A percentile compares a stretch with the other conserved stretches of the same genome.
These are phyloP conservation scores for Rousettus madagascariensis DNA, from an alignment of 2,797 vertebrate species.

Conservation along the genomic window DNA sequence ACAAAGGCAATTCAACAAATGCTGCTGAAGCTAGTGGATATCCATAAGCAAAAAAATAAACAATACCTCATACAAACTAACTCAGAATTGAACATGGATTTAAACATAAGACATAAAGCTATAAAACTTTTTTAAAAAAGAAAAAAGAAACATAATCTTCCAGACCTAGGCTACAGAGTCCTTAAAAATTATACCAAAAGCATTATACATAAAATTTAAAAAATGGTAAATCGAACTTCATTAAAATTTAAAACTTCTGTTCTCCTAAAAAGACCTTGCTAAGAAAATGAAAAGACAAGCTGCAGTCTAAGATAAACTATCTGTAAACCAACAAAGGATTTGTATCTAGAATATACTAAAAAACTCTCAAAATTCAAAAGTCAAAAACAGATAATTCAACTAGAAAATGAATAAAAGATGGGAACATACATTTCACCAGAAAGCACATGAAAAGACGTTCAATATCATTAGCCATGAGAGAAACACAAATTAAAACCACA, in stretches of 20 bases:
- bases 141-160: not conserved
- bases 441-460: not conserved
- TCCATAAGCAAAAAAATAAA: not conserved
- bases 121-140: not conserved
- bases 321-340: not conserved
- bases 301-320: not conserved
- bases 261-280: not conserved
- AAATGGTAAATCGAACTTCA: not conserved
- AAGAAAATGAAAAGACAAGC: not conserved
- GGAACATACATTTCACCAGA: not conserved
- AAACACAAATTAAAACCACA: not conserved
- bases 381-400: not conserved
- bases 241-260: not conserved
- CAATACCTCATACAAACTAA: not conserved
- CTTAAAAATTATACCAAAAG: constrained; percentile 9
- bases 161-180: not conserved
- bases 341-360: not conserved
- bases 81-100: not conserved
- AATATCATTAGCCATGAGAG: not conserved
- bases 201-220: not conserved
- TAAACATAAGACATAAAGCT: not conserved
- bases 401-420: not conserved
- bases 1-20: not conserved
- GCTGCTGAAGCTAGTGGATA: not conserved
- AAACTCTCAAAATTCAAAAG: not conserved